Base-by-base conservation (phyloP, 2,113 vertebrate genomes). In the Ciconia stormi region DNA sequence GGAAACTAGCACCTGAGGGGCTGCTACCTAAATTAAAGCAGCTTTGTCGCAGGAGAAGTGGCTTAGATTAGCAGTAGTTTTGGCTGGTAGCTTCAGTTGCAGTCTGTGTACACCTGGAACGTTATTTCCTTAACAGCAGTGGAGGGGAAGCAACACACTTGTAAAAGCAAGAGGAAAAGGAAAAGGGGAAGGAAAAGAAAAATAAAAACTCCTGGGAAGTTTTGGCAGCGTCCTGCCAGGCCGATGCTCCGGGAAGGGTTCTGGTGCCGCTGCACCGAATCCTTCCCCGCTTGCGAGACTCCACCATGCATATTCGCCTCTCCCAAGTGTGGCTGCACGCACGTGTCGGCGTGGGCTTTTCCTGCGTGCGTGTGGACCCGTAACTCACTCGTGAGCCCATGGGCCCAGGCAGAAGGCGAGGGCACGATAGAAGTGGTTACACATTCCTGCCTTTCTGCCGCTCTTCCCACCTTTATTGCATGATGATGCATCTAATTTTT, bases 401-500 rank as follows among this genome's bases (percentile, higher is more conserved):
- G 80, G 27, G 56, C 69, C 91, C 95, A 23, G 86, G 86, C 62
- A n/a, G 92, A 42, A 87, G 95, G 96, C 90, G 44, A 79, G 95
- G 88, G 83, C 38, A 40, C 94, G 89, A 90, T 94, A 81, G 87
- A 97, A 96, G 83, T 59, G 71, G 72, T 84, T 89, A 17, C 96
- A 44, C 84, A 50, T 85, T 84, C 89, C 90, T 89, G 90, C 90
- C 76, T 71, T 59, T 53, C 76, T 11, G 71, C 83, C 14, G 16
- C 84, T 87, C 53, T 83, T 8, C 81, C 87, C 77, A 59, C 97
- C 97, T 97, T 95, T 95, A 88, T 91, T 85, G 96, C 98, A 97
- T 84, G 97, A 96, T 96, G 96, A 95, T 98, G 98, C 97, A 97
- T 98, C 98, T 98, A 93, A 98, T 98, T 98, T 98, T 98, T 98